These are phyloP conservation scores for Cephonodes hylas DNA, from an alignment of 2,888 invertebrate genomes.

Conservation along the genomic window DNA sequence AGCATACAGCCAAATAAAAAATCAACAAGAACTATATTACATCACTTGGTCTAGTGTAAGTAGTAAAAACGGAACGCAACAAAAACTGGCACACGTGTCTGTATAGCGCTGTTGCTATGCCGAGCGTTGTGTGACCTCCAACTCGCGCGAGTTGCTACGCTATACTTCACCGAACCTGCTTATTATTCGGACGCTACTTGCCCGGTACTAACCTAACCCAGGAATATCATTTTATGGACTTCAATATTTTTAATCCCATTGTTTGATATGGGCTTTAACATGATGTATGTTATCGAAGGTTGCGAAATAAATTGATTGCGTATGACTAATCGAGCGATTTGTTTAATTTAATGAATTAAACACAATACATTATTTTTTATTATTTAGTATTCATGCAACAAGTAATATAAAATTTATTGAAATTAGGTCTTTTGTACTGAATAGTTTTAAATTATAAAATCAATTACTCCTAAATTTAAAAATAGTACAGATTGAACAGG, in stretches of 20 bases:
- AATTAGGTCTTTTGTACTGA: no score
- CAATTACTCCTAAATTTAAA: no score
- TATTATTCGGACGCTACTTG: neutral
- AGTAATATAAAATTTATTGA: no score
- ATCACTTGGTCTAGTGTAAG: neutral
- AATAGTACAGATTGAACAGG: no score
- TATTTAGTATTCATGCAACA: no score
- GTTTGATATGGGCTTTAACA: neutral
- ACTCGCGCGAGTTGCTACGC: neutral
- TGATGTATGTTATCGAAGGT: neutral
- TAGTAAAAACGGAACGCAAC: neutral
- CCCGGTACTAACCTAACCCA: no score
- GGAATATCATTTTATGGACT: neutral
- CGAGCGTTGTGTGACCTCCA: neutral
- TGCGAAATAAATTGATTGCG: neutral
- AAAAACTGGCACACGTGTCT: neutral
- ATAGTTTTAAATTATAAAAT: no score
- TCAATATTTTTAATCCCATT: neutral
- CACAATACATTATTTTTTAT: no score
- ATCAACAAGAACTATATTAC: neutral
- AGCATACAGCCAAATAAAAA: neutral
- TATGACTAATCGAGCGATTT: no score
- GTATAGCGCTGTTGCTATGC: neutral
- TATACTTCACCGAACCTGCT: constrained; percentile 1
- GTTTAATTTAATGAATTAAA: no score